These are phyloP conservation scores for Carpatolechia fugitivella DNA, from an alignment of 2,888 invertebrate genomes.

Conservation along the genomic window DNA sequence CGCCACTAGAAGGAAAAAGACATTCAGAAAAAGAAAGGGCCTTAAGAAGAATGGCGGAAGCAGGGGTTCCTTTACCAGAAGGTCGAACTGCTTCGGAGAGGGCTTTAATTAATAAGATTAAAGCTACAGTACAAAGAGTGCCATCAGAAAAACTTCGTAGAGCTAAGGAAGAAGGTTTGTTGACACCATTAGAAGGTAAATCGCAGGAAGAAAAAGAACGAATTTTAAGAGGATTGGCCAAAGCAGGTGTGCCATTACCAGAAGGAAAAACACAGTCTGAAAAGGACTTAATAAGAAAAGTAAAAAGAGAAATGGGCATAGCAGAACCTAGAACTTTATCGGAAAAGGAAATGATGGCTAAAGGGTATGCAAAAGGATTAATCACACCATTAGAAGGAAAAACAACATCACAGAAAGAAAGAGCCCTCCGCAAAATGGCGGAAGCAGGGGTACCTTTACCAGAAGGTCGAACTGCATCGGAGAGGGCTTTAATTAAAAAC, in stretches of 20 bases:
- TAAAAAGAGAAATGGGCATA: conserved; percentile 17
- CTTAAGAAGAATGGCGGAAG: conserved; percentile 18
- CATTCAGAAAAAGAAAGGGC: conserved; percentile 31
- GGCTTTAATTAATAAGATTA: conserved; percentile 25
- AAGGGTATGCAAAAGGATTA: conserved; percentile 9
- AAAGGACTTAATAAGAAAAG: conserved; percentile 30
- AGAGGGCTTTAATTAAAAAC: conserved; percentile 20
- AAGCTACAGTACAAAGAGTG: background rate
- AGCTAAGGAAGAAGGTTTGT: conserved; percentile 31
- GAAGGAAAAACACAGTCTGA: conserved; percentile 41
- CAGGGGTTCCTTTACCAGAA: conserved; percentile 27
- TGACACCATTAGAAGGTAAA: conserved; percentile 32
- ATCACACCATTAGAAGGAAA: conserved; percentile 25
- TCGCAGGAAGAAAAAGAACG: conserved; percentile 27
- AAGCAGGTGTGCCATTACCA: conserved; percentile 26
- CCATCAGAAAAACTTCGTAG: conserved; percentile 26
- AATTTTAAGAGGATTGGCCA: background rate
- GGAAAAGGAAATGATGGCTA: conserved; percentile 20
- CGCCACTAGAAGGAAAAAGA: conserved; percentile 30
- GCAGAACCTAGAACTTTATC: conserved; percentile 23
- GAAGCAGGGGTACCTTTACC: conserved; percentile 33
- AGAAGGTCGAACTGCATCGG: conserved; percentile 33
- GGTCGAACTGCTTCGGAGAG: conserved; percentile 29
- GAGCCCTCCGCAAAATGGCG: conserved; percentile 31
- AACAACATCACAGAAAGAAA: conserved; percentile 29